phyloP scores from a whole-genome alignment of 2,797 vertebrate species.

The Cyprinella venusta region DNA sequence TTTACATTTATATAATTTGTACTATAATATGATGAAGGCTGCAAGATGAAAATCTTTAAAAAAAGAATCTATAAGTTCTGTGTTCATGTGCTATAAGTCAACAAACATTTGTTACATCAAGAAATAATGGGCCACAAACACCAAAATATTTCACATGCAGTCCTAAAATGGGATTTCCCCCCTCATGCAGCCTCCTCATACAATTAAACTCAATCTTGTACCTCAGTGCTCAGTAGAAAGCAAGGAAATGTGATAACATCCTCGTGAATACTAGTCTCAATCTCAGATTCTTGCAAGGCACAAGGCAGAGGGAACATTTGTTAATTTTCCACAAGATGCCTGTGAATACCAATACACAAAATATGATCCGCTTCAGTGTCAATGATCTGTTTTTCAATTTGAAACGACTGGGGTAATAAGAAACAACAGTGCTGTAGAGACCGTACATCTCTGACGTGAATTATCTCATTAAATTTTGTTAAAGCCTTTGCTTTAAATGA shows the following conservation, averaged over 20 bases:
- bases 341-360: constrained; percentile 23
- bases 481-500: not conserved
- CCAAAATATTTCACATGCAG: constrained; percentile 7
- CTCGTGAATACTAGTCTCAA: constrained; percentile 13
- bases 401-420: not conserved
- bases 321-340: constrained; percentile 14
- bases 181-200: not conserved
- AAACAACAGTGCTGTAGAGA: not conserved
- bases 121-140: not conserved
- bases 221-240: not conserved
- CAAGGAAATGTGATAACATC: not conserved
- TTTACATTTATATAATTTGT: not conserved
- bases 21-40: not conserved
- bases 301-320: constrained; percentile 33
- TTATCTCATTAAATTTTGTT: not conserved
- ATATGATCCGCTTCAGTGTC: constrained; percentile 5
- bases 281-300: constrained; percentile 2
- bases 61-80: not conserved
- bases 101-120: not conserved
- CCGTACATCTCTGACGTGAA: not conserved
- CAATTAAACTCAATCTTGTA: not conserved
- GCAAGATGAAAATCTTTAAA: not conserved
- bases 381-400: not conserved
- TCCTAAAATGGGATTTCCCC: not conserved
- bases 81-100: not conserved